Evolutionary conservation across 2,797 vertebrate genomes (phyloP).

Genomic region (Acanthurus leucopareius): DNA sequence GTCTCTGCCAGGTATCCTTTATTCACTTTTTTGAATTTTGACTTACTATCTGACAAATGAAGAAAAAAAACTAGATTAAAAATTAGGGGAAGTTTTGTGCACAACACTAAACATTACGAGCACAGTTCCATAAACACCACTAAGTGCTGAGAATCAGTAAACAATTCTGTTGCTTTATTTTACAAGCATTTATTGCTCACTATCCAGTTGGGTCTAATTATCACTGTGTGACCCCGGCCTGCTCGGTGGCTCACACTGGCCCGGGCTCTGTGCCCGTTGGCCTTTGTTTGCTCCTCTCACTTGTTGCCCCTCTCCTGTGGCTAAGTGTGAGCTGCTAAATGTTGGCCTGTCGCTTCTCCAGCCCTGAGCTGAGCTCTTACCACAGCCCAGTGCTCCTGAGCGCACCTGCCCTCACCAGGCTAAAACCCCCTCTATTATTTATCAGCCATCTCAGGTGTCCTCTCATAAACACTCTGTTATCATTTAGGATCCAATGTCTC

Average conservation of each 20-base stretch:
- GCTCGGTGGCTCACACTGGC: conserved; percentile 8
- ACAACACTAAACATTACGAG: no score
- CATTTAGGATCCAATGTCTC: conserved; percentile 84
- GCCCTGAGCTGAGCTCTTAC: conserved; percentile 47
- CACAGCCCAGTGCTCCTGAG: conserved; percentile 20
- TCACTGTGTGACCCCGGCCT: conserved; percentile 45
- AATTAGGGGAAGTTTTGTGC: no score
- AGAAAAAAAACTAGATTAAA: not conserved
- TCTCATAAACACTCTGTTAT: conserved; percentile 82
- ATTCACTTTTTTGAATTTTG: not conserved
- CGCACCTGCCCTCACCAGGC: conserved; percentile 55
- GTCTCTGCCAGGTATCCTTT: not conserved
- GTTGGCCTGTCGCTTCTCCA: conserved; percentile 36
- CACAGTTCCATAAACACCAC: no score
- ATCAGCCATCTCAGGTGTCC: conserved; percentile 74
- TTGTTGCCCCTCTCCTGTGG: conserved; percentile 27
- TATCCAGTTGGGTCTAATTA: conserved; percentile 54
- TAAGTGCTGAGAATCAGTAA: not conserved
- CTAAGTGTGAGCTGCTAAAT: conserved; percentile 29
- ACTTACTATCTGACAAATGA: not conserved
- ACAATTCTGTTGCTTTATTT: not conserved
- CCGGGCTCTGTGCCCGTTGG: conserved; percentile 48
- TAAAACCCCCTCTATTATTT: conserved; percentile 76
- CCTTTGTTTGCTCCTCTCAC: conserved; percentile 65
- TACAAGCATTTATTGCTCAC: not conserved